Conservation (phyloP, 1,140 invertebrate species). For the Drosophila grimshawi region DNA sequence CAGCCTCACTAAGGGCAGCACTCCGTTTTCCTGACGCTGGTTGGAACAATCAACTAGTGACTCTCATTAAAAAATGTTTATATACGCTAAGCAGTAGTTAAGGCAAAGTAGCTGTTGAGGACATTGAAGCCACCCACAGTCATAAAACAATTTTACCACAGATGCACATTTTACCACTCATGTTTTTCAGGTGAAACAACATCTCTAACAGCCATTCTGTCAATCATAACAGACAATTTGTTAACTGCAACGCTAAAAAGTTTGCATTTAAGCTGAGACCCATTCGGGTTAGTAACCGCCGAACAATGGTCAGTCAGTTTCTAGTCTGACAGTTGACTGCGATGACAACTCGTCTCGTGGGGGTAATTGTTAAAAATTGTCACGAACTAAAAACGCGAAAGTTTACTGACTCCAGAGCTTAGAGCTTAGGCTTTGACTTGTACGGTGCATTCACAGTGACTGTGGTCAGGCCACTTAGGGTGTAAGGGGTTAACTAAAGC, state of each 20-base stretch:
- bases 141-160: background rate
- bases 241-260: conserved; percentile 26
- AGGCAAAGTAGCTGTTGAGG: too few relatives aligned
- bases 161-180: background rate
- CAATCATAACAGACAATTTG: conserved; percentile 40
- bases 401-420: conserved; percentile 62
- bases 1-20: too few relatives aligned
- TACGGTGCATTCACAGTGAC: conserved; percentile 37
- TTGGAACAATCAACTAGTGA: too few relatives aligned
- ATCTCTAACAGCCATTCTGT: conserved; percentile 22
- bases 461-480: conserved; percentile 21
- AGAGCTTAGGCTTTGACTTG: conserved; percentile 22
- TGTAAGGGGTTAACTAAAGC: conserved; percentile 3
- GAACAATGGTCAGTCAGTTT: conserved; percentile 66
- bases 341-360: conserved; percentile 44
- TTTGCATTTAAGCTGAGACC: background rate
- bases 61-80: too few relatives aligned
- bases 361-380: conserved; percentile 75
- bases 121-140: background rate
- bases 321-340: conserved; percentile 4
- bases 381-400: conserved; percentile 70
- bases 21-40: too few relatives aligned
- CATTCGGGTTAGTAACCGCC: conserved; percentile 64
- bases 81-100: background rate
- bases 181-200: conserved; percentile 1